These are phyloP conservation scores for Galaxea fascicularis DNA, from an alignment of 92 coral and sea anemone genomes.

Conservation along the genomic window DNA sequence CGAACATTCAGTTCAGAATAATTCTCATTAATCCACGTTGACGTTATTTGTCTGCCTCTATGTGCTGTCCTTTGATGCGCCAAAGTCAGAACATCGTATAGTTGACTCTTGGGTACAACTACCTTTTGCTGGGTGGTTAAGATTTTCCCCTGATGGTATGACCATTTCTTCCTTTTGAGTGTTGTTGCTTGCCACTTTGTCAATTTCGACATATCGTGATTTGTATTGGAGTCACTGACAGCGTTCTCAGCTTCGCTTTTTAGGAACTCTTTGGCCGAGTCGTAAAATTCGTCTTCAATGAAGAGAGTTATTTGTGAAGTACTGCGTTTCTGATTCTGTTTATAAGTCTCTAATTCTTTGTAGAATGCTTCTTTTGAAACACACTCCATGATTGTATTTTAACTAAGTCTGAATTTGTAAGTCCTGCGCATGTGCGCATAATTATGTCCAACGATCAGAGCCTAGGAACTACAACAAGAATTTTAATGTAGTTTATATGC, in stretches of 20 bases:
- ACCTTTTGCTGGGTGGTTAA: slow-evolving; percentile 42
- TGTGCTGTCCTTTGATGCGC: slow-evolving; percentile 68
- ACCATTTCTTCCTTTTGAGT: slow-evolving; percentile 39
- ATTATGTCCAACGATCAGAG: neutral
- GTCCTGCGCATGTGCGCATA: slow-evolving; percentile 17
- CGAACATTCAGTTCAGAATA: slow-evolving; percentile 49
- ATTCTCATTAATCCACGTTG: slow-evolving; percentile 64
- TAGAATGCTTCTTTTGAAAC: slow-evolving; percentile 6
- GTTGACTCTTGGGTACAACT: slow-evolving; percentile 42
- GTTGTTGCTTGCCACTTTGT: slow-evolving; percentile 20
- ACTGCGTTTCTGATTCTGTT: slow-evolving; percentile 44
- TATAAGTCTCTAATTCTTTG: slow-evolving; percentile 10
- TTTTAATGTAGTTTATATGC: neutral
- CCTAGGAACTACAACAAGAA: slow-evolving; percentile 2
- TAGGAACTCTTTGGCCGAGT: slow-evolving; percentile 46
- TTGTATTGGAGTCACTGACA: slow-evolving; percentile 23
- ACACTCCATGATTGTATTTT: neutral
- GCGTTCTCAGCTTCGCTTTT: slow-evolving; percentile 32
- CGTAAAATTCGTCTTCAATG: slow-evolving; percentile 51
- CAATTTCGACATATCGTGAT: neutral
- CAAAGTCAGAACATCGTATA: slow-evolving; percentile 49
- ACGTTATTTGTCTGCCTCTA: slow-evolving; percentile 63
- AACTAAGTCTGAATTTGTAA: neutral
- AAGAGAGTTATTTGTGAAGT: slow-evolving; percentile 41
- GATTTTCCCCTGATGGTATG: slow-evolving; percentile 43